Evolutionary conservation across 2,888 invertebrate species (phyloP), one percentile per base, ranked within the genome.

Genomic region (Oasisia sp.): DNA sequence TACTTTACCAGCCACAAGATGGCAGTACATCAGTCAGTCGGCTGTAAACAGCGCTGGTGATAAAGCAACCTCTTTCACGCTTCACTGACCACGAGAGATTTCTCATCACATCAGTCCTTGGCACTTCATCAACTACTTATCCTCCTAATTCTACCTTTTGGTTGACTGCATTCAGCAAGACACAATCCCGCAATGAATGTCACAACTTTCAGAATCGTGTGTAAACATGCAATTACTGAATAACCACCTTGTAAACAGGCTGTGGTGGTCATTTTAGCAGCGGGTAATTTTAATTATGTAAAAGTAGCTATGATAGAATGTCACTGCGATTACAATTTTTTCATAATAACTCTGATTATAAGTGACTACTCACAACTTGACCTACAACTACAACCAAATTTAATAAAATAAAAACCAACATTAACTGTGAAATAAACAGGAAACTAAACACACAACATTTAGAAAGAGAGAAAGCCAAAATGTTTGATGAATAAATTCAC

Each of bases 41-140:
- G 19, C 27, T 74, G 74, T 74, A 74, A 74, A 74, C 74, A 74
- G 74, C 19, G 5, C 0, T 19, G 27, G 74, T 3, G 74, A 74
- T 74, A 74, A 74, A 74, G 19, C 74, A 74, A 74, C 74, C 74
- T 74, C n/a, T n/a, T 74, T 74, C 74, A 74, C 74, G 27, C 74
- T 74, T 74, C 27, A 74, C 27, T 74, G 74, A 74, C 4, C 27
- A 74, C 7, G 4, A 74, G 74, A 74, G 27, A 74, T 19, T 74
- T 74, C 74, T 74, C 74, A 74, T 74, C n/a, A 74, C 74, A 74
- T 74, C 74, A 27, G 5, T 50, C 50, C 50, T 50, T 50, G 50
- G 50, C 14, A 50, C 19, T 74, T 74, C 74, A 74, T 74, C 74
- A 74, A 74, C 5, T 74, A 74, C 27, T 74, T 7, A 74, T 74